phyloP scores from a whole-genome alignment of 2,888 invertebrate genomes.

The Eulithis testata region DNA sequence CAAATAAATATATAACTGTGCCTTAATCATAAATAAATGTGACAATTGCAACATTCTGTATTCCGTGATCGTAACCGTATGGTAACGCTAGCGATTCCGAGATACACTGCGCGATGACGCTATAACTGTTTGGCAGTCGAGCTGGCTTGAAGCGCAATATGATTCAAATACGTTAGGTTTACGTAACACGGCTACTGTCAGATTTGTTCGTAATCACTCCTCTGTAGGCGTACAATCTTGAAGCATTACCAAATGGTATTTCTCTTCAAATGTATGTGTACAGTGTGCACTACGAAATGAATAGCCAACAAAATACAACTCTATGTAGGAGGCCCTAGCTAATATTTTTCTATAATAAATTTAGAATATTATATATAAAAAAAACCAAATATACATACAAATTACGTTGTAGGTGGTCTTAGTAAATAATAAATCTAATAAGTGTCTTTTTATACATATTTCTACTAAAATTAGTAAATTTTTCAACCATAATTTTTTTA shows the following conservation, averaged over 20 bases:
- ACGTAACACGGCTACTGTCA: too few species aligned
- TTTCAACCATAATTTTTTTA: background rate
- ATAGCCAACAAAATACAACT: background rate
- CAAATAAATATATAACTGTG: too few species aligned
- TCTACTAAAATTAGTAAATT: background rate
- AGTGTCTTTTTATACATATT: background rate
- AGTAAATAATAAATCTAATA: background rate
- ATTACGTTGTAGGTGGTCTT: background rate
- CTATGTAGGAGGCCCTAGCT: background rate
- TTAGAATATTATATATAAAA: background rate
- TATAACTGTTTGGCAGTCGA: too few species aligned
- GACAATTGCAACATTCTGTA: too few species aligned
- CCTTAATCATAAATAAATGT: too few species aligned
- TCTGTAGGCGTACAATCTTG: background rate
- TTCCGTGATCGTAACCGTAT: too few species aligned
- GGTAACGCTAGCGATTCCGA: too few species aligned
- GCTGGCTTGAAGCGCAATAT: too few species aligned
- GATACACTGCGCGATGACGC: too few species aligned
- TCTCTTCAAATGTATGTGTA: background rate
- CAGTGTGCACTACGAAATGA: background rate
- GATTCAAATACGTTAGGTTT: too few species aligned
- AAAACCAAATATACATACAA: constrained; percentile 1
- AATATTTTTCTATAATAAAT: background rate
- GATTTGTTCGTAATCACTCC: too few species aligned
- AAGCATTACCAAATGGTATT: background rate